Evolutionary conservation across 2,888 invertebrate species (phyloP), one percentile per base, ranked within the genome.

Genomic region (Ophioninae sp.): DNA sequence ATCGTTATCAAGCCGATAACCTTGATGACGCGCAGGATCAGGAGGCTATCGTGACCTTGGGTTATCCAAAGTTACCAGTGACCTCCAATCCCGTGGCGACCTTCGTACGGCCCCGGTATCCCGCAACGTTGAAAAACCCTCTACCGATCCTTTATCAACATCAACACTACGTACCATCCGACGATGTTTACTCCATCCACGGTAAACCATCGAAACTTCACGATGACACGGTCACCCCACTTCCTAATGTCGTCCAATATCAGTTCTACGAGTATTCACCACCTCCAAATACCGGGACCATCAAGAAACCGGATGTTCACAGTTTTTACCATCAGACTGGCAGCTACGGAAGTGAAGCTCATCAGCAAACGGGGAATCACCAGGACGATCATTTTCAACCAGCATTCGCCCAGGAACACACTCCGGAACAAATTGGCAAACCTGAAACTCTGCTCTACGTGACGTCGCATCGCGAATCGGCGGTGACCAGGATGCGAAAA

Each of bases 391-490:
- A 23, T n/a, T 69, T 62, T 69, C 81, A 76, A 17, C 23, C 78
- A 20, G 1, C 59, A 6, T 30, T 64, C 8, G 13, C 75, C 10
- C 75, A 81, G n/a, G 75, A 67, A 10, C 50, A n/a, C 6, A 59
- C 67, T 7, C 8, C 44, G 10, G 61, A 69, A 10, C 50, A 70
- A 0, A 76, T 82, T 20, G 86, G 61, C 0, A 88, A 89, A 62
- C 88, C 90, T 20, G 88, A 87, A 39, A 86, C 88, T 17, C 69
- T 87, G 10, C 72, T 87, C 61, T 88, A 88, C 70, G 73, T 88
- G 0, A 86, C 86, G 7, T 84, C 86, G 6, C 87, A 86, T 82
- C 85, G 83, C 10, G 85, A 86, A 73, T 82, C 87, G 8, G 83
- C 85, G 59, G 65, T 82, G 13, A 87, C 86, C 20, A 87, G 86